phyloP scores from a whole-genome alignment of 2,797 vertebrate genomes.

The Discoglossus pictus region DNA sequence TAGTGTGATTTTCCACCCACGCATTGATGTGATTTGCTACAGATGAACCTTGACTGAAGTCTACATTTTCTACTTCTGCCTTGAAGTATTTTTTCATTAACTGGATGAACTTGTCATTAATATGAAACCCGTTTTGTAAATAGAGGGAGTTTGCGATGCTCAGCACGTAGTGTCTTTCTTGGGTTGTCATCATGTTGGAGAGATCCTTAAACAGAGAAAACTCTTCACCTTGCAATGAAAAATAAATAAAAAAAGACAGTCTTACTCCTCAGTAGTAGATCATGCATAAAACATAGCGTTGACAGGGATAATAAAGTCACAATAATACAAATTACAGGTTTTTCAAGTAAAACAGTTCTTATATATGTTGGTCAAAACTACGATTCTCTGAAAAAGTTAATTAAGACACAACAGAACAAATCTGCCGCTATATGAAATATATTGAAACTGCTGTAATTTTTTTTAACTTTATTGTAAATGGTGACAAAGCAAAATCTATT shows the following conservation, averaged over 20 bases:
- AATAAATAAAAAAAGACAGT: neutral
- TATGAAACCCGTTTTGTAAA: conserved; percentile 85
- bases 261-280: too few species aligned
- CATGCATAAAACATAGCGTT: too few species aligned
- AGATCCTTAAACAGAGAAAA: conserved; percentile 87
- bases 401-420: too few species aligned
- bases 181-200: conserved; percentile 73
- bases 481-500: too few species aligned
- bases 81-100: conserved; percentile 89
- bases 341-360: too few species aligned
- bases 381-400: too few species aligned
- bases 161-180: conserved; percentile 82
- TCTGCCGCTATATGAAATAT: too few species aligned
- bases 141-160: conserved; percentile 90
- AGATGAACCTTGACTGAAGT: conserved; percentile 84
- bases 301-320: too few species aligned
- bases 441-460: too few species aligned
- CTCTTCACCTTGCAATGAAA: conserved; percentile 77
- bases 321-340: too few species aligned
- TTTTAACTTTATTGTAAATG: too few species aligned
- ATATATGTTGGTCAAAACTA: too few species aligned
- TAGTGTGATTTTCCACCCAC: conserved; percentile 96
- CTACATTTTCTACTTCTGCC: conserved; percentile 85
- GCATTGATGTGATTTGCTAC: conserved; percentile 89
- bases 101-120: conserved; percentile 88